Evolutionary conservation across 2,888 invertebrate genomes (phyloP), one percentile per base, ranked within the genome.

Genomic region (Altica lythri): DNA sequence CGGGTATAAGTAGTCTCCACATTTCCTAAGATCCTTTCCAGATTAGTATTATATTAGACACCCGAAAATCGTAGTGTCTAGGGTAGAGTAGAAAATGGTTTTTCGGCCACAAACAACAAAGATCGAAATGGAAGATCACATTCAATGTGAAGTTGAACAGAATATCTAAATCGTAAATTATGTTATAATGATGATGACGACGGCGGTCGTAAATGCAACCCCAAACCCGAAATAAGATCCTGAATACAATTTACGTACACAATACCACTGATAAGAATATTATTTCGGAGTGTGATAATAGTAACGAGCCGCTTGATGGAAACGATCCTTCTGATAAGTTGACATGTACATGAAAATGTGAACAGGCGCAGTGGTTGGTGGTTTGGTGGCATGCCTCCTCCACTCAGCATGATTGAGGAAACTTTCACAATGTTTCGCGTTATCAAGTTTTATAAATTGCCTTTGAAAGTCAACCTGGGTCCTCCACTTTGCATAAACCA

Each of bases 401-500:
- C 14, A 64, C 62, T 64, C 60, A 67, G 67, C 69, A 65, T 55
- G 58, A 58, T 58, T 65, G 68, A 67, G 62, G 65, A 67, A 71
- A 69, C 66, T 70, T 71, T 71, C 66, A 68, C 71, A 70, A 72
- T 71, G 71, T 71, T 71, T 72, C 68, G 70, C 67, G 69, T 74
- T 74, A 73, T 73, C 72, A 69, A 71, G 67, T 72, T 72, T 73
- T 73, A 73, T 74, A 72, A 72, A 72, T 73, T 73, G 71, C 66
- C 68, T 71, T 67, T 69, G 70, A 71, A 72, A 73, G 72, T 73
- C 73, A 71, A 72, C 71, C 70, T 69, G 70, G 68, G 72, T 71
- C 72, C 71, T 71, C 69, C 72, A 72, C 71, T 74, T 73, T 74
- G 72, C 72, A 74, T 73, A 74, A 72, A 72, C 71, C 70, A 69